A percentile compares a stretch with the other conserved stretches of the same genome.
phyloP scores from a whole-genome alignment of 2,888 invertebrate genomes.

The Hirtodrosophila duncani region DNA sequence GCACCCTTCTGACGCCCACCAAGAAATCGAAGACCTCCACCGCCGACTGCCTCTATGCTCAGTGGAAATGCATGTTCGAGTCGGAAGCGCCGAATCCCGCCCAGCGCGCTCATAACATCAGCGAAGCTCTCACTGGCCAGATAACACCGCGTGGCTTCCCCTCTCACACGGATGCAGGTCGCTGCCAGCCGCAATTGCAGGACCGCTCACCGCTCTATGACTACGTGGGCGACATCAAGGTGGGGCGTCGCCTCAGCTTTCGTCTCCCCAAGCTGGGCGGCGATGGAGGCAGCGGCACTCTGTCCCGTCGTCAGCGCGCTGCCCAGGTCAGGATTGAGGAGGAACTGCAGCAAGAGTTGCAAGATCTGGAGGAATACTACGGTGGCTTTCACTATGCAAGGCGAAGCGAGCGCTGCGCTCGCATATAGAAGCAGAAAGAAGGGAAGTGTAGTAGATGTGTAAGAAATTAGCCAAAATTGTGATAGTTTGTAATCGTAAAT shows the following conservation, averaged over 20 bases:
- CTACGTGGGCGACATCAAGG: constrained; percentile 11
- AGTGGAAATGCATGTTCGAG: constrained; percentile 62
- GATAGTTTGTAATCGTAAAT: constrained; percentile 40
- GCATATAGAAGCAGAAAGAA: constrained; percentile 22
- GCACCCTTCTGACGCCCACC: constrained; percentile 34
- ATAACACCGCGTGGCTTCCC: constrained; percentile 67
- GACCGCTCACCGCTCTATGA: constrained; percentile 31
- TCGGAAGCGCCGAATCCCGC: background rate
- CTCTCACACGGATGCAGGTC: constrained; percentile 53
- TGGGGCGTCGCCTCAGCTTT: constrained; percentile 44
- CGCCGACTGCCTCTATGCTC: constrained; percentile 41
- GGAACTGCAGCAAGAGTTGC: constrained; percentile 51
- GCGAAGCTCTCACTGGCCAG: constrained; percentile 63
- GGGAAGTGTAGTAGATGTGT: background rate
- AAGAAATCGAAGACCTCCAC: constrained; percentile 1
- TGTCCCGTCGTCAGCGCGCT: constrained; percentile 41
- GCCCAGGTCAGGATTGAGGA: constrained; percentile 38
- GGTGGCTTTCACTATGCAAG: constrained; percentile 56
- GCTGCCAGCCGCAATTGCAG: constrained; percentile 8
- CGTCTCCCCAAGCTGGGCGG: constrained; percentile 29
- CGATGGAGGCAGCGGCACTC: constrained; percentile 1
- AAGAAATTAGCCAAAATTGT: constrained; percentile 26
- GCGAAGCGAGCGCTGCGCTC: constrained; percentile 44
- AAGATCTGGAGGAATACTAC: constrained; percentile 61
- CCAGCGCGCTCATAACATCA: constrained; percentile 40